Conservation (phyloP, 2,888 invertebrate species). For the Pristionchus arcanus region DNA sequence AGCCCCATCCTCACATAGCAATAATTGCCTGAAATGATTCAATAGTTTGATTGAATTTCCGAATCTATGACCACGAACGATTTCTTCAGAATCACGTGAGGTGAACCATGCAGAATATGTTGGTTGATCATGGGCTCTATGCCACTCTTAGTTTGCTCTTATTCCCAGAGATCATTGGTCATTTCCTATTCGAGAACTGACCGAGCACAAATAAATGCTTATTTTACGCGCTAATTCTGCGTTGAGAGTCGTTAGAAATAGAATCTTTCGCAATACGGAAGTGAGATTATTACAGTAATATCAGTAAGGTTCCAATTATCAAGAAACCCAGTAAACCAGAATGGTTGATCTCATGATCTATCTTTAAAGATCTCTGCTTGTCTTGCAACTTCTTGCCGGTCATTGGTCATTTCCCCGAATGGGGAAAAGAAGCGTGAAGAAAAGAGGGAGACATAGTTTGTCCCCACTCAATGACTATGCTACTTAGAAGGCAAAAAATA, state of each 20-base stretch:
- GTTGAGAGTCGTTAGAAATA: not conserved
- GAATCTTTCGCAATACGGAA: not conserved
- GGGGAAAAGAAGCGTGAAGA: not conserved
- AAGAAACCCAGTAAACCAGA: not conserved
- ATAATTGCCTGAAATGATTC: too few species aligned
- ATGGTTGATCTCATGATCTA: not conserved
- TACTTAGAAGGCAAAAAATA: not conserved
- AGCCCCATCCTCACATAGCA: too few species aligned
- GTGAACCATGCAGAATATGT: not conserved
- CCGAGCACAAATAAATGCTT: not conserved
- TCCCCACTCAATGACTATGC: not conserved
- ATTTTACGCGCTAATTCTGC: not conserved
- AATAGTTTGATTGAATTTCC: too few species aligned
- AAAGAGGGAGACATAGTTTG: slow-evolving; percentile 16
- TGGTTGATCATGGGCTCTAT: not conserved
- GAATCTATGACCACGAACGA: too few species aligned
- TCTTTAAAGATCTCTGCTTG: not conserved
- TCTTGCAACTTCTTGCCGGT: not conserved
- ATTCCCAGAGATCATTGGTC: not conserved
- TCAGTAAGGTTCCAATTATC: not conserved
- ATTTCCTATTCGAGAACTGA: not conserved
- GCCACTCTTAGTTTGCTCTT: not conserved
- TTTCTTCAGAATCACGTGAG: not conserved
- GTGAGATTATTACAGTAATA: not conserved
- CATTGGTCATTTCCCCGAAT: slow-evolving; percentile 32